Base-by-base conservation (phyloP, 2,113 vertebrate genomes). In the Phoxinus phoxinus region DNA sequence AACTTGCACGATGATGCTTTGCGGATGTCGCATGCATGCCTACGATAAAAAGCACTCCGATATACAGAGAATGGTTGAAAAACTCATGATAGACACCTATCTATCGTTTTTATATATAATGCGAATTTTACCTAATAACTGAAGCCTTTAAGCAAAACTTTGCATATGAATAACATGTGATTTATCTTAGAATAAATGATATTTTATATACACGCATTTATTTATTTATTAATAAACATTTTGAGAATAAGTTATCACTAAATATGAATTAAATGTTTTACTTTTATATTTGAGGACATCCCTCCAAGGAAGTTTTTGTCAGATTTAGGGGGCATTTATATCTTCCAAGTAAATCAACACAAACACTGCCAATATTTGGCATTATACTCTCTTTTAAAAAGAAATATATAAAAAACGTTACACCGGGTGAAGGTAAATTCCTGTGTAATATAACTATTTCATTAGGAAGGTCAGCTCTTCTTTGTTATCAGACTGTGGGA, bases 401-500 rank as follows among this genome's bases (percentile, higher is more conserved):
- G 21, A 19, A 46, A 23, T 17, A 21, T 8, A 21, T 21, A 1
- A 46, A 46, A 65, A 75, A 15, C 21, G 41, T 81, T 48, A 67
- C 27, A 32, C 41, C 6, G 37, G 23, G 17, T 37, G 1, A 80
- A 86, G 81, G 46, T 51, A 44, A 77, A 86, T 84, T 81, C 76
- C 74, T 9, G n/a, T 76, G 48, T 83, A 83, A 58, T 61, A 37
- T 23, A 67, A 73, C 72, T 63, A 74, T 82, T 23, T 37, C 71
- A 67, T 86, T 76, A 65, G 63, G 82, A 51, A 81, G 79, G 82
- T 86, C 76, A 71, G 61, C 83, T 71, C 79, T 86, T 73, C 69
- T 73, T 41, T 81, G 87, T 86, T 84, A 67, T 82, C 56, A 81
- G 82, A 84, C 81, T 86, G 81, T 86, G 85, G 76, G 85, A 86